Evolutionary conservation across 2,888 invertebrate genomes (phyloP).

Genomic region (Spilarctia lutea): DNA sequence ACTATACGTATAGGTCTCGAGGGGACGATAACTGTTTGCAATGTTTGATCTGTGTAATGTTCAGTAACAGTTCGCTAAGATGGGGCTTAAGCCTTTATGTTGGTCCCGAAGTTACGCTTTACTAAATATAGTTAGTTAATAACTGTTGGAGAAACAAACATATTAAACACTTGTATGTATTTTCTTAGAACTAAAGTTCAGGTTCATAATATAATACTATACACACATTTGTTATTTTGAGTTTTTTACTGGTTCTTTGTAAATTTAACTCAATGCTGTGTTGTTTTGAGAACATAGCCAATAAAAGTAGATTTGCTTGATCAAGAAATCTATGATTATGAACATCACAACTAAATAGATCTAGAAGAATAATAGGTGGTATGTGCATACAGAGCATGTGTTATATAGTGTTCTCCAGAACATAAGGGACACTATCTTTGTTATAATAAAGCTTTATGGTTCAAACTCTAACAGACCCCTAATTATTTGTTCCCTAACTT

Average conservation of each 20-base stretch:
- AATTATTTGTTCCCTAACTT: no score
- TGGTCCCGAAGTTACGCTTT: conserved; percentile 29
- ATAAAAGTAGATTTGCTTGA: not conserved
- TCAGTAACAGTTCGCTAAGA: conserved; percentile 37
- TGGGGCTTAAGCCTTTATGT: conserved; percentile 29
- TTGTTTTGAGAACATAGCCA: not conserved
- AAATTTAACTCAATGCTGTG: not conserved
- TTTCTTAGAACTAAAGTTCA: not conserved
- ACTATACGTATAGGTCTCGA: conserved; percentile 45
- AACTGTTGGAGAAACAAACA: conserved; percentile 21
- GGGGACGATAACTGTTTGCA: conserved; percentile 55
- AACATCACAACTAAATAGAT: not conserved
- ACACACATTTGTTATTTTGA: not conserved
- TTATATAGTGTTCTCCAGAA: no score
- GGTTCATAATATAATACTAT: not conserved
- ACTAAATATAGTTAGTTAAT: conserved; percentile 24
- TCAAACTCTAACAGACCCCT: no score
- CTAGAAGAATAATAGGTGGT: not conserved
- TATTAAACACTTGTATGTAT: not conserved
- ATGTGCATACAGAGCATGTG: no score
- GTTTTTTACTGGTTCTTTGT: not conserved
- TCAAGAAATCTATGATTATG: not conserved
- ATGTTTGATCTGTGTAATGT: conserved; percentile 51
- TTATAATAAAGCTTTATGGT: no score
- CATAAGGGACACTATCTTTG: not conserved